These are phyloP conservation scores for Proctacanthus coquilletti DNA, from an alignment of 1,140 invertebrate species.

Conservation along the genomic window DNA sequence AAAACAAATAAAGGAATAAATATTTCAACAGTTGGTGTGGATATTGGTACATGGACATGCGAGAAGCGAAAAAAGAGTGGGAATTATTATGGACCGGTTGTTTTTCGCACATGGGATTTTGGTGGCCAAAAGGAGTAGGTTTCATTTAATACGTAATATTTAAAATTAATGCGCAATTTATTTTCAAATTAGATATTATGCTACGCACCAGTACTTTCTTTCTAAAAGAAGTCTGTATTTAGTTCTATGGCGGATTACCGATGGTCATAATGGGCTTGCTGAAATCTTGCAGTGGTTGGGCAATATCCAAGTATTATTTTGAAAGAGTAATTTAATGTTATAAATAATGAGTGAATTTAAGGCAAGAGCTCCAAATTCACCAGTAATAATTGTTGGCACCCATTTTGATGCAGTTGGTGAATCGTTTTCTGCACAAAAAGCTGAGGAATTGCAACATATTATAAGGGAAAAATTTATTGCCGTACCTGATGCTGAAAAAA, in stretches of 20 bases:
- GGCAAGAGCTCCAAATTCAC: slow-evolving; percentile 83
- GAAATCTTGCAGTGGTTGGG: slow-evolving; percentile 90
- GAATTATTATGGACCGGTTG: slow-evolving; percentile 68
- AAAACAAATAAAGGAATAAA: slow-evolving; percentile 62
- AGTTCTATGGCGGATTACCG: slow-evolving; percentile 88
- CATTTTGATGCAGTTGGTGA: slow-evolving; percentile 79
- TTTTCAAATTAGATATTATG: slow-evolving; percentile 53
- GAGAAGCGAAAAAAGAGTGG: slow-evolving; percentile 51
- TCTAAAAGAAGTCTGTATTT: slow-evolving; percentile 90
- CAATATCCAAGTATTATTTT: slow-evolving; percentile 59
- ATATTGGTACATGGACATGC: slow-evolving; percentile 89
- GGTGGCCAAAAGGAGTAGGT: slow-evolving; percentile 82
- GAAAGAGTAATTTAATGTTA: neutral
- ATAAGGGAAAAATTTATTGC: slow-evolving; percentile 84
- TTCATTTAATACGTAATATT: slow-evolving; percentile 3
- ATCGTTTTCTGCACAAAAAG: slow-evolving; percentile 48
- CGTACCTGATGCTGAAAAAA: slow-evolving; percentile 88
- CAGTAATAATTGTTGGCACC: slow-evolving; percentile 86
- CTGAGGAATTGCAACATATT: slow-evolving; percentile 74
- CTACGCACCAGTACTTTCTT: slow-evolving; percentile 96
- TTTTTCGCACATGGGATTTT: slow-evolving; percentile 99
- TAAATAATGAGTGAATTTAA: slow-evolving; percentile 22
- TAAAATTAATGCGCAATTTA: neutral
- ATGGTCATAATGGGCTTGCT: slow-evolving; percentile 79
- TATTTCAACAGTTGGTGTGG: slow-evolving; percentile 91